A percentile compares a stretch with the other conserved stretches of the same genome.
Evolutionary conservation across 2,113 vertebrate genomes (phyloP).

Genomic region (Stigmatopora argus): DNA sequence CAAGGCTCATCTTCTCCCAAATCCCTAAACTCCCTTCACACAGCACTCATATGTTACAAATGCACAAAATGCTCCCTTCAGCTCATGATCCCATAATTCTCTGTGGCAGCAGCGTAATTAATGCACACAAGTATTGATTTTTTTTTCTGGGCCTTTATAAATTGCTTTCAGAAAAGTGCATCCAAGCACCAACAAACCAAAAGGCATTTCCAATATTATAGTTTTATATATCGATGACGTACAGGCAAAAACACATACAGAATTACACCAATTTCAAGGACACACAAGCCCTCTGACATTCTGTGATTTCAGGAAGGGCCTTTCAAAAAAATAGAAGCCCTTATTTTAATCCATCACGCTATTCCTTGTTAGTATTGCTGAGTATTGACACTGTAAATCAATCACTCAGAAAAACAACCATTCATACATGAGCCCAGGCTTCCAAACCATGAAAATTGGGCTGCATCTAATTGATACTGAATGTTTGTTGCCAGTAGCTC

Average conservation of each 20-base stretch:
- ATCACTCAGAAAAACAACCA: no score
- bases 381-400: no score
- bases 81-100: conserved; percentile 74
- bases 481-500: no score
- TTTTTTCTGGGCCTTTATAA: conserved; percentile 40
- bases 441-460: no score
- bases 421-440: no score
- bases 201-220: conserved; percentile 23
- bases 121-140: conserved; percentile 91
- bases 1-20: conserved; percentile 47
- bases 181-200: conserved; percentile 25
- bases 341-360: no score
- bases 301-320: conserved; percentile 17
- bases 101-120: conserved; percentile 80
- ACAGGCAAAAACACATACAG: neutral
- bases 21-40: conserved; percentile 60
- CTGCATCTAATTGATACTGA: no score
- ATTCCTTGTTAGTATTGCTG: no score
- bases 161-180: conserved; percentile 23
- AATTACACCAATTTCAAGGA: neutral
- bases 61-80: conserved; percentile 71
- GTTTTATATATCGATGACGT: neutral
- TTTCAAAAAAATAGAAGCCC: no score
- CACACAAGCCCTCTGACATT: conserved; percentile 2
- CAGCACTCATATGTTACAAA: conserved; percentile 66